Conservation (phyloP, 1,140 invertebrate species). For the Ceratosolen solmsi region DNA sequence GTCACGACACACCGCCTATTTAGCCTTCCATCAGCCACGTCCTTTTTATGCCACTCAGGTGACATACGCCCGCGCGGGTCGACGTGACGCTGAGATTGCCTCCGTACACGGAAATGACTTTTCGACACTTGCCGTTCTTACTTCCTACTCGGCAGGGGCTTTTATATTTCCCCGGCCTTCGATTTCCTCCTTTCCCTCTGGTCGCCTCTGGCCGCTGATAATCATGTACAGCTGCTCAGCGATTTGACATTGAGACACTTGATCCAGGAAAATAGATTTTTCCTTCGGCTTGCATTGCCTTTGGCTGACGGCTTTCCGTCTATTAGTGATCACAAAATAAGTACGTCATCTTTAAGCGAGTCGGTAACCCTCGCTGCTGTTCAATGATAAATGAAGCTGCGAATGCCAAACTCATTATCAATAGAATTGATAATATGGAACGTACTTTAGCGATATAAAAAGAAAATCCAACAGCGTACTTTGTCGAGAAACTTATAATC, state of each 20-base stretch:
- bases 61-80: constrained; percentile 52
- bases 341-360: no score
- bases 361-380: no score
- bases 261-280: background rate
- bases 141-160: background rate
- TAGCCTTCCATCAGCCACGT: constrained; percentile 65
- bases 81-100: constrained; percentile 12
- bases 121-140: constrained; percentile 51
- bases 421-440: no score
- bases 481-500: no score
- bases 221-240: background rate
- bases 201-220: background rate
- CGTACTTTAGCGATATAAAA: no score
- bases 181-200: background rate
- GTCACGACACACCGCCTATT: constrained; percentile 64
- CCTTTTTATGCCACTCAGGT: constrained; percentile 63
- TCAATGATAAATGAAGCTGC: no score
- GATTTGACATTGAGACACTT: constrained; percentile 19
- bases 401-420: no score
- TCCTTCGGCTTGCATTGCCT: background rate
- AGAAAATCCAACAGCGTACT: background rate
- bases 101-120: constrained; percentile 55
- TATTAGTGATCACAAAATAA: background rate
- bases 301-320: background rate
- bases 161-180: constrained; percentile 30